Percentiles rank a stretch among this genome's conserved stretches.
Conservation (phyloP, 2,888 invertebrate genomes). For the Amaurobius ferox region DNA sequence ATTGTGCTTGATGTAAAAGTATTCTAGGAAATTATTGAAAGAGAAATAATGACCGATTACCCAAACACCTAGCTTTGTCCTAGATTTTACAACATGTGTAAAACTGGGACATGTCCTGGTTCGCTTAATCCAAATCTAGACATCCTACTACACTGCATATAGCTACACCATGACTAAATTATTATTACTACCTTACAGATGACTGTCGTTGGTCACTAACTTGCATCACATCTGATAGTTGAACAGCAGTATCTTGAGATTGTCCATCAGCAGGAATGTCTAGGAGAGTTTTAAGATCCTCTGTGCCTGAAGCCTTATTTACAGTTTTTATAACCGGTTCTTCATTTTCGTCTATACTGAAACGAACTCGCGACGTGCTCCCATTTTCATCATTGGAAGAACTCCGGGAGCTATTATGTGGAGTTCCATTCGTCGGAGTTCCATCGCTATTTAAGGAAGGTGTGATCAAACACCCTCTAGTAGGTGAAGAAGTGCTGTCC, state of each 20-base stretch:
- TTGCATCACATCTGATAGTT: constrained; percentile 78
- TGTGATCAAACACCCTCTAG: constrained; percentile 21
- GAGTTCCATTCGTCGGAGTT: constrained; percentile 49
- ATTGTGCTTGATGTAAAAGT: too few species aligned
- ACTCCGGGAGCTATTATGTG: constrained; percentile 20
- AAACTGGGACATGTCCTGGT: too few species aligned
- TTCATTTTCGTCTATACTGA: constrained; percentile 52
- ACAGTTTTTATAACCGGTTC: constrained; percentile 42
- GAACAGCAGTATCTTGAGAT: constrained; percentile 80
- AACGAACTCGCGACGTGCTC: constrained; percentile 49
- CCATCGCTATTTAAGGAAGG: constrained; percentile 27
- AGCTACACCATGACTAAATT: constrained; percentile 6
- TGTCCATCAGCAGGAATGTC: constrained; percentile 81
- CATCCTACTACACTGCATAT: too few species aligned
- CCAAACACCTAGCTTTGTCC: too few species aligned
- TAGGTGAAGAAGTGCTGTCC: constrained; percentile 31
- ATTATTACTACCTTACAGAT: constrained; percentile 56
- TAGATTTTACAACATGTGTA: too few species aligned
- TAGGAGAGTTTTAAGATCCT: constrained; percentile 79
- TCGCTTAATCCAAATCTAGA: too few species aligned
- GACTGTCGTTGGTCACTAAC: constrained; percentile 30
- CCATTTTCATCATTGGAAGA: constrained; percentile 44
- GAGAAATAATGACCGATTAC: too few species aligned
- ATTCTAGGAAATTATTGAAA: too few species aligned
- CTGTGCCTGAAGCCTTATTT: constrained; percentile 60